Conservation (phyloP, 2,888 invertebrate species). For the Chrysolina americana region DNA sequence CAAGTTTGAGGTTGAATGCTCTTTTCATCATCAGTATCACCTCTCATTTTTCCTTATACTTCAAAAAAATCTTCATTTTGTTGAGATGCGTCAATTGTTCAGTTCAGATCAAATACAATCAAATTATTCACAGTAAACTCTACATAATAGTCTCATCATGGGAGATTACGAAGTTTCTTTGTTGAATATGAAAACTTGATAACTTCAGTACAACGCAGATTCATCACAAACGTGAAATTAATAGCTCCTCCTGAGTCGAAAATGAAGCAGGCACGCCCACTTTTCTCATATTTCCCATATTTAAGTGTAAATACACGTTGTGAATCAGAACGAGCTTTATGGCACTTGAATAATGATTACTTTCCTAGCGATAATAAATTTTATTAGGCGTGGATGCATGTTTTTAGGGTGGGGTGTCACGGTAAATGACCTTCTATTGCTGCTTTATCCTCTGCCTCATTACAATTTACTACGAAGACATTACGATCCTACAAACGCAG, state of each 20-base stretch:
- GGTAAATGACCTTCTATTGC: constrained; percentile 43
- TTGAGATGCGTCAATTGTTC: too few species aligned
- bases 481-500: background rate
- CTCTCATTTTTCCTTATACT: too few species aligned
- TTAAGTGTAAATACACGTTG: constrained; percentile 15
- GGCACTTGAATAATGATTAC: constrained; percentile 26
- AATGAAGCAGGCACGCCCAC: background rate
- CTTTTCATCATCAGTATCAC: too few species aligned
- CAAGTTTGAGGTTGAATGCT: too few species aligned
- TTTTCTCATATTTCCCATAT: constrained; percentile 27
- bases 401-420: constrained; percentile 47
- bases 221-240: background rate
- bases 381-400: constrained; percentile 46
- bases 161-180: too few species aligned
- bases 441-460: constrained; percentile 29
- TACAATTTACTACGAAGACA: constrained; percentile 17
- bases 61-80: too few species aligned
- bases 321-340: constrained; percentile 27
- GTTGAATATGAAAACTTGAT: background rate
- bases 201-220: background rate
- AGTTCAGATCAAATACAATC: too few species aligned
- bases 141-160: too few species aligned
- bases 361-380: constrained; percentile 28
- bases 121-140: too few species aligned
- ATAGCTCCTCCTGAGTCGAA: background rate